phyloP scores from a whole-genome alignment of 2,888 invertebrate species.

The Abscondita cerata region DNA sequence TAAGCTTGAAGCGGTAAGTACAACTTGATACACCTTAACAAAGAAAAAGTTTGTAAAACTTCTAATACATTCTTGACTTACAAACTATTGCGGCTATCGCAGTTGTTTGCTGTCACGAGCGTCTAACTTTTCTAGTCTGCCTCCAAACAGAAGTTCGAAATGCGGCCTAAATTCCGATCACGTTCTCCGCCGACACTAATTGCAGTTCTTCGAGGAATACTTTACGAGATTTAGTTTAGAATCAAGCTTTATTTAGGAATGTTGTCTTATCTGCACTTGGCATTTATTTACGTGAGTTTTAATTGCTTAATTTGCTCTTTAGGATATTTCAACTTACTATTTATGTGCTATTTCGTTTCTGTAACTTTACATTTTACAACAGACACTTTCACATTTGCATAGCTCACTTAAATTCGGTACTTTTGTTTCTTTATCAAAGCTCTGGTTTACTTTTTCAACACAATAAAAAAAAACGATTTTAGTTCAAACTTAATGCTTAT shows the following conservation, averaged over 20 bases:
- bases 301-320: slow-evolving; percentile 50
- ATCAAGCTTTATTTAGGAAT: slow-evolving; percentile 51
- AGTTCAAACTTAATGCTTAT: too few relatives aligned
- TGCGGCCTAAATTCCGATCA: slow-evolving; percentile 53
- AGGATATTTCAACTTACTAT: slow-evolving; percentile 21
- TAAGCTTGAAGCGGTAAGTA: too few relatives aligned
- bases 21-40: slow-evolving; percentile 15
- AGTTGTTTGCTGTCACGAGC: slow-evolving; percentile 49
- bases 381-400: too few relatives aligned
- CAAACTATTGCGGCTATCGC: slow-evolving; percentile 37
- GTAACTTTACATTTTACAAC: background rate
- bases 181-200: slow-evolving; percentile 55
- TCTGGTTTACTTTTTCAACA: too few relatives aligned
- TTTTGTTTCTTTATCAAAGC: too few relatives aligned
- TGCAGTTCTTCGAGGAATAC: slow-evolving; percentile 57
- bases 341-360: slow-evolving; percentile 1
- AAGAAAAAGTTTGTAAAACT: slow-evolving; percentile 32
- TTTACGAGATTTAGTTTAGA: slow-evolving; percentile 53
- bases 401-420: too few relatives aligned
- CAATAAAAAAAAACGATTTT: too few relatives aligned
- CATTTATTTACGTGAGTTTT: slow-evolving; percentile 55
- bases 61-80: slow-evolving; percentile 36
- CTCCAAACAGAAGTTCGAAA: slow-evolving; percentile 38
- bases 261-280: slow-evolving; percentile 45
- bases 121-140: slow-evolving; percentile 32